These are phyloP conservation scores for Ditylenchus weischeri DNA, from an alignment of 2,888 invertebrate genomes.

Conservation along the genomic window DNA sequence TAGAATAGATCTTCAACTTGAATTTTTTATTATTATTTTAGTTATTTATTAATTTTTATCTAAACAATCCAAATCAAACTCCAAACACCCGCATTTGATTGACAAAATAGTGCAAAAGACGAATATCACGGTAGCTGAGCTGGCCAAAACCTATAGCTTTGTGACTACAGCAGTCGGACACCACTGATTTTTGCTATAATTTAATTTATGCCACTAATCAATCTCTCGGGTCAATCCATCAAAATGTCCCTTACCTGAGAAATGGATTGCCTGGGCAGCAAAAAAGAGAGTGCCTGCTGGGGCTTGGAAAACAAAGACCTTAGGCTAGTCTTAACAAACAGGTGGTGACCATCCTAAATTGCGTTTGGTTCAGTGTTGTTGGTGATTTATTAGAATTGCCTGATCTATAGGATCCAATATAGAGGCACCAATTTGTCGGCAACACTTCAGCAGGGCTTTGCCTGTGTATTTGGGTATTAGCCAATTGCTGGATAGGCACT, in stretches of 20 bases:
- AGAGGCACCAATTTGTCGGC: slow-evolving; percentile 6
- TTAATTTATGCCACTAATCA: not conserved
- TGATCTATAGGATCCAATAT: slow-evolving; percentile 27
- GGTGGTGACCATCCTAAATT: slow-evolving; percentile 11
- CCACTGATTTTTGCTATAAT: slow-evolving; percentile 5
- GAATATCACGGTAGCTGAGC: slow-evolving; percentile 26
- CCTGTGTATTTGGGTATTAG: slow-evolving; percentile 25
- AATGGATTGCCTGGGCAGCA: slow-evolving; percentile 5
- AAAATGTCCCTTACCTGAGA: not conserved
- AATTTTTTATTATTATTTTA: too few species aligned
- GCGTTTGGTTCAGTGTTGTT: not conserved
- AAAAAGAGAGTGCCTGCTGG: not conserved
- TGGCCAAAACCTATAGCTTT: slow-evolving; percentile 22
- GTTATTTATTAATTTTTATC: too few species aligned
- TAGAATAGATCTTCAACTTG: too few species aligned
- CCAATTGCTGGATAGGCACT: slow-evolving; percentile 19
- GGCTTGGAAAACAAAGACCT: not conserved
- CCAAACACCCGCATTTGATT: slow-evolving; percentile 10
- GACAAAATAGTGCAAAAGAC: slow-evolving; percentile 19
- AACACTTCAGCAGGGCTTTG: slow-evolving; percentile 25
- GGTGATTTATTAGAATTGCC: not conserved
- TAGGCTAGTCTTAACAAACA: not conserved
- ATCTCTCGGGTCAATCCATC: not conserved
- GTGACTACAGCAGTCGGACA: slow-evolving; percentile 27
- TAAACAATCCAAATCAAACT: not conserved